Conservation (phyloP, 2,797 vertebrate genomes). For the Anisognathus igniventris region DNA sequence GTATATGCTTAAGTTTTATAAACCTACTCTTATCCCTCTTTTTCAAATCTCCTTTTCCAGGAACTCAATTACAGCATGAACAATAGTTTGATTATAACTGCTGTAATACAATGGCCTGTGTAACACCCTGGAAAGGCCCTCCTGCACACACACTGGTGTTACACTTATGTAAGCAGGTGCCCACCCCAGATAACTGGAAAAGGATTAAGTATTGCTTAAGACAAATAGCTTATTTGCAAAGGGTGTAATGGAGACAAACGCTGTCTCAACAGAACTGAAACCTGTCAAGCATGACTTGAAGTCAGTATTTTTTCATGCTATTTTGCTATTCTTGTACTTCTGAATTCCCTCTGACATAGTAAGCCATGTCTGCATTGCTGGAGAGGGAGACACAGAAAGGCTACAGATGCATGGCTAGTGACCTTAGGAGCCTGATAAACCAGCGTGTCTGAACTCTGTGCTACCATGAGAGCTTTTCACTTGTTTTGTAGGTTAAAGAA, state of each 20-base stretch:
- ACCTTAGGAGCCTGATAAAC: not conserved
- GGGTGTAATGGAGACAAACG: not conserved
- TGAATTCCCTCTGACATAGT: not conserved
- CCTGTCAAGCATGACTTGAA: not conserved
- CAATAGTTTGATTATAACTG: conserved; percentile 57
- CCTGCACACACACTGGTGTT: not conserved
- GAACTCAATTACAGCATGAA: conserved; percentile 55
- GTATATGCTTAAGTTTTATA: conserved; percentile 19
- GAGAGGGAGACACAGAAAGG: not conserved
- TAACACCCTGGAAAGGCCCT: not conserved
- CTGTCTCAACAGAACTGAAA: not conserved
- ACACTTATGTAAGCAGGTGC: not conserved
- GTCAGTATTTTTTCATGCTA: not conserved
- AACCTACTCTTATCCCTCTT: conserved; percentile 64
- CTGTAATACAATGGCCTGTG: not conserved
- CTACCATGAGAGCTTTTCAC: not conserved
- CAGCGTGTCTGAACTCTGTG: not conserved
- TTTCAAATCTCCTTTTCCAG: conserved; percentile 73
- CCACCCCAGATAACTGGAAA: not conserved
- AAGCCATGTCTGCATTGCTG: not conserved
- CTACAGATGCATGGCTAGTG: not conserved
- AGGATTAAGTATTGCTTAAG: not conserved
- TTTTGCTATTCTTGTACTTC: not conserved
- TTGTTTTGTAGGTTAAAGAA: not conserved
- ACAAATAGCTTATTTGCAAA: not conserved